Evolutionary conservation across 2,797 vertebrate species (phyloP), one percentile per base, ranked within the genome.

Genomic region (Pteronotus mesoamericanus): DNA sequence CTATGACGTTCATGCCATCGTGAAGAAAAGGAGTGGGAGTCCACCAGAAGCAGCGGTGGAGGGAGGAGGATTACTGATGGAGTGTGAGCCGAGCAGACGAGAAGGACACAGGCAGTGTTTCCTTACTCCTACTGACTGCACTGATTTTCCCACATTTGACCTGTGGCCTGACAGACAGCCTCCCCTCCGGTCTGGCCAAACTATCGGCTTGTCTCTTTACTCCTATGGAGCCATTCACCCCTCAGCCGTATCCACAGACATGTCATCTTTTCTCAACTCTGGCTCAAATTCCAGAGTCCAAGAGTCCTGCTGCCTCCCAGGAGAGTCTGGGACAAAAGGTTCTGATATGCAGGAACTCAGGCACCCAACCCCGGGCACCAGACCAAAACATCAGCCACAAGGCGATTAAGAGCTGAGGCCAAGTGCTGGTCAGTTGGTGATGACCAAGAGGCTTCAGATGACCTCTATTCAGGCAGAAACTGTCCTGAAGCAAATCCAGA

Each of bases 1-100:
- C 48, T 66, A 69, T 74, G 84, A 82, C 92, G 78, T 92, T 79
- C 69, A 77, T 48, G 59, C 84, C 59, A 6, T 42, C 2, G 0
- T 64, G 71, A 94, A 77, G 79, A 89, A 96, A 90, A 94, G 18
- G 32, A 85, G 93, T 72, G 66, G 93, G 75, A 57, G 87, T 53
- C 90, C 71, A 51, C 92, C 89, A 95, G 69, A 85, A 87, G 91
- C 95, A 85, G 84, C 71, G 89, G 78, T 1, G 22, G 51, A 80
- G 34, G n/a, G 61, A 5, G 86, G 19, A 61, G 51, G 18, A 8
- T n/a, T 46, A 53, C 57, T 71, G 48, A 55, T 26, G 29, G 74
- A 32, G n/a, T 0, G 0, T 46, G 2, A n/a, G 53, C 75, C 64
- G 59, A 66, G 42, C 79, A 75, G 59, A 42, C 14, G 21, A 5